Base-by-base conservation (phyloP, 2,888 invertebrate species). In the Rhamphomyia laevipes region DNA sequence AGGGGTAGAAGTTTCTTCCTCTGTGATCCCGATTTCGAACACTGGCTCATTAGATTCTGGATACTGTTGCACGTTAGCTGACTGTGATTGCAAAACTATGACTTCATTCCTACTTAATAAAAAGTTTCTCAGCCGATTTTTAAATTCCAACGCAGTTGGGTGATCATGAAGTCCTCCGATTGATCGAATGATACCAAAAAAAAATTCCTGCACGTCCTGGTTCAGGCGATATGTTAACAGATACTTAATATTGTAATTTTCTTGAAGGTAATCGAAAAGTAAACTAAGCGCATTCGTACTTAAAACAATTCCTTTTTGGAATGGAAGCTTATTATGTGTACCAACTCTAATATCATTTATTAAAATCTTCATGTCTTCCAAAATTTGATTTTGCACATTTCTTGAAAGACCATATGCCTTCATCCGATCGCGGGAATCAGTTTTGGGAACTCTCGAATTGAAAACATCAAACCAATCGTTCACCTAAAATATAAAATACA, bases 401-500 rank as follows among this genome's bases (percentile, higher is more conserved):
- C 53, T 16, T 17, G 49, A 44, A 30, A 59, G 45, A 9, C 58
- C 56, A 54, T 47, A 59, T 16, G 56, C 58, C 44, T 50, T 56
- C 43, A 46, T 51, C 40, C 55, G 47, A 10, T 49, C 48, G 49
- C 54, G 43, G 4, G 51, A 51, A 50, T 60, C 58, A 35, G 43
- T 46, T 33, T 43, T 21, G 23, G 55, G 46, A 9, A 55, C 38
- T 45, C 49, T 45, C 1, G 52, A 41, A 48, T 58, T 59, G 17
- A 59, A 57, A 12, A 57, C 41, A 47, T 59, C 59, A 48, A 58
- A 58, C 58, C 55, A 60, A n/a, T 55, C 57, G 43, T 54, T 49
- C 21, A 56, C 51, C 48, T 56, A 17, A 15, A n/a, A 42, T 2
- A n/a, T n/a, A n/a, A n/a, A n/a, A n/a, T n/a, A n/a, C n/a, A n/a